Evolutionary conservation across 2,888 invertebrate species (phyloP).

Genomic region (Thelaira solivaga): DNA sequence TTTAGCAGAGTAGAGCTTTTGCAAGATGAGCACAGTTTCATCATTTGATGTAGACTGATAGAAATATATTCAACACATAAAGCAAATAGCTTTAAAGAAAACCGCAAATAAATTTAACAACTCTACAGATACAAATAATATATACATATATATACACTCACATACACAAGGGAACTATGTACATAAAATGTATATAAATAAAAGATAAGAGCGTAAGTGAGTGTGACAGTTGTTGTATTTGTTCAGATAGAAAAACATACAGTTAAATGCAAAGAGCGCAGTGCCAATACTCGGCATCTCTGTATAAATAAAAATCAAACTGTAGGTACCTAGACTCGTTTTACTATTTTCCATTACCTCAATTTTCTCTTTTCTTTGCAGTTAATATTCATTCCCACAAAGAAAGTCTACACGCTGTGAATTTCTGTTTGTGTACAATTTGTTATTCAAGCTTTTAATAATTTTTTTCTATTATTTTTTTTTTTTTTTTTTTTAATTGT

Average conservation of each 20-base stretch:
- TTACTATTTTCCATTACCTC: neutral
- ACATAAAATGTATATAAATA: neutral
- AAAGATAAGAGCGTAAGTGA: neutral
- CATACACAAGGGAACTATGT: too few relatives aligned
- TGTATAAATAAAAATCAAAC: neutral
- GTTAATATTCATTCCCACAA: neutral
- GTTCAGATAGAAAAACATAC: neutral
- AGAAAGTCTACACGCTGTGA: neutral
- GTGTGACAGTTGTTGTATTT: neutral
- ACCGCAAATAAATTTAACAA: neutral
- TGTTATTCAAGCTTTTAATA: neutral
- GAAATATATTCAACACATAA: conserved; percentile 19
- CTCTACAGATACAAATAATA: conserved; percentile 12
- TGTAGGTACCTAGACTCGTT: too few relatives aligned
- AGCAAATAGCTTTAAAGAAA: conserved; percentile 41
- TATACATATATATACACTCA: too few relatives aligned
- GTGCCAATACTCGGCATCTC: too few relatives aligned
- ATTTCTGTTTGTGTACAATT: neutral
- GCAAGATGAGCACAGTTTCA: conserved; percentile 76
- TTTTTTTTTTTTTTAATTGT: neutral
- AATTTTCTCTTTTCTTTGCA: neutral
- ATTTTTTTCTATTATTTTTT: neutral
- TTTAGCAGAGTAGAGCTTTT: conserved; percentile 73
- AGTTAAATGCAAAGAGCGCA: neutral
- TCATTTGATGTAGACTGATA: conserved; percentile 76